Conservation (phyloP, 2,797 vertebrate species). For the Botia kubotai region DNA sequence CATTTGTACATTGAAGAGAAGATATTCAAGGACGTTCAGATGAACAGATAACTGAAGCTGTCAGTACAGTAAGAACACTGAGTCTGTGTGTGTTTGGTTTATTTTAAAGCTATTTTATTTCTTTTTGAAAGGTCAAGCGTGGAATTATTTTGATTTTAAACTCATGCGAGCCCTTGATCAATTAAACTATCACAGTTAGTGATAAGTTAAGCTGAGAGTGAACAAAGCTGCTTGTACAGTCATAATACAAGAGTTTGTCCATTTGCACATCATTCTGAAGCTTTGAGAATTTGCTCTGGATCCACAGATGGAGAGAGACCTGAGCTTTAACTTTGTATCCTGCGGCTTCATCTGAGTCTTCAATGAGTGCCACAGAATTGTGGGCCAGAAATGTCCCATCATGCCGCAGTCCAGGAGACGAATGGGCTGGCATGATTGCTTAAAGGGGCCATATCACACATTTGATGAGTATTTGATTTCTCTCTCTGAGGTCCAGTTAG, state of each 20-base stretch:
- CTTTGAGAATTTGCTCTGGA: slow-evolving; percentile 21
- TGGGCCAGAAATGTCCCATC: slow-evolving; percentile 1
- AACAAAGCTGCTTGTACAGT: too few relatives aligned
- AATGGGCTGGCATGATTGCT: slow-evolving; percentile 20
- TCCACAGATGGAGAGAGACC: neutral
- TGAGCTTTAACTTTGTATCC: slow-evolving; percentile 29
- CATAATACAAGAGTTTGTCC: neutral
- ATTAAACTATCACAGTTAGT: too few relatives aligned
- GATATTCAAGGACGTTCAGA: too few relatives aligned
- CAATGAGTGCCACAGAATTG: slow-evolving; percentile 1
- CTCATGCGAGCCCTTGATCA: too few relatives aligned
- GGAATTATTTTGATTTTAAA: too few relatives aligned
- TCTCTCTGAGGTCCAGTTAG: neutral
- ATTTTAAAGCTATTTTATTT: too few relatives aligned
- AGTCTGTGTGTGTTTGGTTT: too few relatives aligned
- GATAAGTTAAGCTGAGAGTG: too few relatives aligned
- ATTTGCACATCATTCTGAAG: neutral
- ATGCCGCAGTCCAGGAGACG: slow-evolving; percentile 15
- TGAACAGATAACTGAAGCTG: too few relatives aligned
- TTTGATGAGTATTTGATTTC: neutral
- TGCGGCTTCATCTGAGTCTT: slow-evolving; percentile 27
- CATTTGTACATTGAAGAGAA: too few relatives aligned
- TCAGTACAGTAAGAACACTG: too few relatives aligned
- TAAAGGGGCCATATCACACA: neutral
- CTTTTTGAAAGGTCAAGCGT: too few relatives aligned